These are phyloP conservation scores for Chrysolina oricalcia DNA, from an alignment of 2,888 invertebrate species.

Conservation along the genomic window DNA sequence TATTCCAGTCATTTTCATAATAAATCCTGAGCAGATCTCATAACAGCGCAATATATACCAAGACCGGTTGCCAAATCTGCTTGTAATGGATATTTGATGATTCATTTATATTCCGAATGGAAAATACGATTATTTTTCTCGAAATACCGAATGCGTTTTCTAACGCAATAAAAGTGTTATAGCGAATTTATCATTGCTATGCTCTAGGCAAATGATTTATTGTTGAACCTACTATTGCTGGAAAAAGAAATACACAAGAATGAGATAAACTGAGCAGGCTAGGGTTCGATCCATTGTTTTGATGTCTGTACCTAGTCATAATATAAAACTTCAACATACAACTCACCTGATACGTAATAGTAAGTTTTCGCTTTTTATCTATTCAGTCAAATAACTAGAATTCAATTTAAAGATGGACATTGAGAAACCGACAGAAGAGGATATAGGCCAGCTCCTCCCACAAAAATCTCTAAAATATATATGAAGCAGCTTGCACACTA, in stretches of 20 bases:
- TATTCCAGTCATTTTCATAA: neutral
- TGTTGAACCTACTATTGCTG: neutral
- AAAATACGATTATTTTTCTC: neutral
- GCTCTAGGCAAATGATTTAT: neutral
- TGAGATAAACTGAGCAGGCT: too few species aligned
- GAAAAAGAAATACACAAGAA: neutral
- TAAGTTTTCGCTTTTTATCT: too few species aligned
- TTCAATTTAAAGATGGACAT: too few species aligned
- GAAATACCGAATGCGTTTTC: slow-evolving; percentile 4
- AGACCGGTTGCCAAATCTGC: slow-evolving; percentile 4
- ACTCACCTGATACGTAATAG: too few species aligned
- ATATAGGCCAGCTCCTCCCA: too few species aligned
- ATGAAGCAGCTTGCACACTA: too few species aligned
- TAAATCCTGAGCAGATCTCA: neutral
- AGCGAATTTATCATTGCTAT: neutral
- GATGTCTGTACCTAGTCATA: too few species aligned
- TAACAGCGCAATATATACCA: neutral
- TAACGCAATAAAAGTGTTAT: neutral
- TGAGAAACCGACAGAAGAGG: too few species aligned
- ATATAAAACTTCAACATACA: too few species aligned
- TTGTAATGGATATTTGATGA: slow-evolving; percentile 17
- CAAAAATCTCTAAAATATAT: too few species aligned
- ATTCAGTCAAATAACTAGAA: too few species aligned
- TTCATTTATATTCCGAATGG: slow-evolving; percentile 1
- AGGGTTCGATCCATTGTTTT: too few species aligned